Percentiles rank a stretch among this genome's conserved stretches.
These are phyloP conservation scores for Latrodectus elegans DNA, from an alignment of 2,888 invertebrate species.

Conservation along the genomic window DNA sequence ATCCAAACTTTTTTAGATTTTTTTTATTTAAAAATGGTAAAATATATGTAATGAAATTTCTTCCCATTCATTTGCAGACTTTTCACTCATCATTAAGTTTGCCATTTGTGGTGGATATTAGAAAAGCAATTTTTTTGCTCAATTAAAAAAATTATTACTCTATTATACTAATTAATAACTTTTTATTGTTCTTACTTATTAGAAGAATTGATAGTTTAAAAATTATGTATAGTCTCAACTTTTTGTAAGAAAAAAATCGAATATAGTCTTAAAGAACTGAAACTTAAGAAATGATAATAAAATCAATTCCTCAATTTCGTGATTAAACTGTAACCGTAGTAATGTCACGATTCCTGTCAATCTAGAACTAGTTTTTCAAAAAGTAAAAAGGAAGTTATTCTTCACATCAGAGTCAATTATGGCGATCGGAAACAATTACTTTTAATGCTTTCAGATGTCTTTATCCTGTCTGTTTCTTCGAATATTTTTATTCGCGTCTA, in stretches of 20 bases:
- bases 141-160: too few relatives aligned
- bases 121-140: too few relatives aligned
- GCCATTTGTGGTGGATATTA: too few relatives aligned
- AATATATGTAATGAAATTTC: slow-evolving; percentile 9
- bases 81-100: too few relatives aligned
- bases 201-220: too few relatives aligned
- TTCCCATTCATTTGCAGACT: neutral
- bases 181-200: too few relatives aligned
- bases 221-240: too few relatives aligned
- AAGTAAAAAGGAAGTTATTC: slow-evolving; percentile 4
- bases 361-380: neutral
- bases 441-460: slow-evolving; percentile 14
- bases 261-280: too few relatives aligned
- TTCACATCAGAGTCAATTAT: neutral
- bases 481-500: neutral
- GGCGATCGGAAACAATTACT: slow-evolving; percentile 22
- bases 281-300: too few relatives aligned
- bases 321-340: neutral
- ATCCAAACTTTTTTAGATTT: too few relatives aligned
- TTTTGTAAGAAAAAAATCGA: too few relatives aligned
- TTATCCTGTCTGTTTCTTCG: neutral
- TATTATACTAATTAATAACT: too few relatives aligned
- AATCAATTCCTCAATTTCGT: slow-evolving; percentile 28
- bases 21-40: neutral
- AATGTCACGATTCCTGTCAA: slow-evolving; percentile 28